Evolutionary conservation across 2,113 vertebrate species (phyloP).

Genomic region (Apus apus): DNA sequence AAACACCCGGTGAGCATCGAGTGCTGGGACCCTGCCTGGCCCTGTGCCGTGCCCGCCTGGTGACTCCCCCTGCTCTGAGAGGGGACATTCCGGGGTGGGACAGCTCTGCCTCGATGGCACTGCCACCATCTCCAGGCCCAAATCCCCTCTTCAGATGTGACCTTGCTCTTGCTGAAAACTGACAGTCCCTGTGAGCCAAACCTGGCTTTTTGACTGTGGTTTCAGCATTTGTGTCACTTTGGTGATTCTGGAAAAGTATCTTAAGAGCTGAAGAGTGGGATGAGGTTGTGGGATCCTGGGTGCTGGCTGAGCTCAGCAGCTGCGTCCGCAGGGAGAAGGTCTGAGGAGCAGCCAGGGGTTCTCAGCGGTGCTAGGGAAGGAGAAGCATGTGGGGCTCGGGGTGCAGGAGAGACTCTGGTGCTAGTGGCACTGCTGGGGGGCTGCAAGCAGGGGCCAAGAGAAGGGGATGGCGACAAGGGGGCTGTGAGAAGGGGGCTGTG

Average conservation of each 20-base stretch:
- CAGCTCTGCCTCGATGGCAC: neutral
- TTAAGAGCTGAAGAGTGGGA: neutral
- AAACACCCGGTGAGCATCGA: accelerated
- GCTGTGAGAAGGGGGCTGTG: too few species aligned
- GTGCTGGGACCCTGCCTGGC: accelerated
- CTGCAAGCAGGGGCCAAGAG: too few species aligned
- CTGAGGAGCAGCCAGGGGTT: neutral
- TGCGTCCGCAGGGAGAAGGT: accelerated
- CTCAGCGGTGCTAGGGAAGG: accelerated
- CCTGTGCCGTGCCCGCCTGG: accelerated
- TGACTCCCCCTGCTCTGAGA: neutral
- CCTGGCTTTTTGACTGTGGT: accelerated
- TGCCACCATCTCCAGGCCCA: neutral
- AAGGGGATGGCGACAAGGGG: too few species aligned
- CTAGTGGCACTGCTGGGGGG: neutral
- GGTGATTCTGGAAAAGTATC: neutral
- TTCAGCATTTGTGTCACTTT: neutral
- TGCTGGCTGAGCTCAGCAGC: neutral
- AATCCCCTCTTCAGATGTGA: neutral
- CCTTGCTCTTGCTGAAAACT: neutral
- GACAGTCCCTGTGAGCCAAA: accelerated
- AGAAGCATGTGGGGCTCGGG: accelerated
- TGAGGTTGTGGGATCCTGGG: neutral
- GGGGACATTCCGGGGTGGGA: neutral
- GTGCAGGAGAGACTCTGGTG: neutral